These are phyloP conservation scores for Anoplius nigerrimus DNA, from an alignment of 2,888 invertebrate species.

Conservation along the genomic window DNA sequence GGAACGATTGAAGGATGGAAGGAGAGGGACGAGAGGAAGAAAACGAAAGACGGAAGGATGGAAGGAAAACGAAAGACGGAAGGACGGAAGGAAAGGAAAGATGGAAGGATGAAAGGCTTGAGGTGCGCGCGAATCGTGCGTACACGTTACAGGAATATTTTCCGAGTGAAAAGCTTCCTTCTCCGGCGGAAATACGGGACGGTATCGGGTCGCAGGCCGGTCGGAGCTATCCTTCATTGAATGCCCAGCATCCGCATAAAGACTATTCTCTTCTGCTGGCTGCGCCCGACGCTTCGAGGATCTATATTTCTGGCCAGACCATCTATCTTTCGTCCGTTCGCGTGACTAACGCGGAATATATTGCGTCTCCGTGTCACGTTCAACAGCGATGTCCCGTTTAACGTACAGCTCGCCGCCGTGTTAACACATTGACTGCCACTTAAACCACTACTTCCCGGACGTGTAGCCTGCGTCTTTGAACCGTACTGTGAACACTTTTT, in stretches of 20 bases:
- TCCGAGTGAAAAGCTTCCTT: constrained; percentile 9
- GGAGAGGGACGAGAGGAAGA: no score
- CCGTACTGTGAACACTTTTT: no score
- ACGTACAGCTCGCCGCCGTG: constrained; percentile 5
- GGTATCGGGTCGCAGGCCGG: constrained; percentile 27
- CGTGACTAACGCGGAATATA: constrained; percentile 37
- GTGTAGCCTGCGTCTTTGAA: no score
- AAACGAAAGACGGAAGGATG: background rate
- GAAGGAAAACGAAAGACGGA: constrained; percentile 4
- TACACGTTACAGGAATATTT: constrained; percentile 7
- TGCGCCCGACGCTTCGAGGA: constrained; percentile 38
- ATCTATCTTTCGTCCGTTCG: constrained; percentile 44
- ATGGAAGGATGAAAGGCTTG: constrained; percentile 7
- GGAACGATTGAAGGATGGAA: constrained; percentile 3
- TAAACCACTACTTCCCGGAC: no score
- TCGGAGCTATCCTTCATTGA: constrained; percentile 45
- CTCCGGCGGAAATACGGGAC: constrained; percentile 12
- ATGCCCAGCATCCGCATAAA: constrained; percentile 43
- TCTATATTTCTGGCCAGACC: constrained; percentile 31
- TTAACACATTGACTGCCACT: no score
- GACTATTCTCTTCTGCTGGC: constrained; percentile 41
- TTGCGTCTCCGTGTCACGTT: constrained; percentile 22
- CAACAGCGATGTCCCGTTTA: constrained; percentile 4
- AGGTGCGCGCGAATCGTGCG: no score
- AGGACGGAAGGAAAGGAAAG: background rate